Evolutionary conservation across 1,140 invertebrate species (phyloP).

Genomic region (Listronotus bonariensis): DNA sequence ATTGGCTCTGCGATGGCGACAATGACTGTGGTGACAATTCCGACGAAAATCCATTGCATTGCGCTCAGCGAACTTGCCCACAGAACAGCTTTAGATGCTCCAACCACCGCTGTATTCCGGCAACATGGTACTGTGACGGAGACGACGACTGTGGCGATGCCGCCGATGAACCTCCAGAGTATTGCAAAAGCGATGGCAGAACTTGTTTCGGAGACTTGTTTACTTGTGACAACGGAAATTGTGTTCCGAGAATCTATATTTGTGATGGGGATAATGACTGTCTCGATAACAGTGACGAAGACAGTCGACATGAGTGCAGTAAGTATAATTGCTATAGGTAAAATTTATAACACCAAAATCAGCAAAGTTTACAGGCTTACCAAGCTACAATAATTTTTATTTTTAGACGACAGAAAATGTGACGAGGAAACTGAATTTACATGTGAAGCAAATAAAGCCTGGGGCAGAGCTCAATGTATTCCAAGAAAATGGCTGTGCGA

Average conservation of each 20-base stretch:
- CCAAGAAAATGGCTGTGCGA: constrained; percentile 94
- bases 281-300: constrained; percentile 90
- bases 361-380: too few relatives aligned
- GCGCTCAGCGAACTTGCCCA: constrained; percentile 85
- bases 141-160: constrained; percentile 90
- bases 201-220: constrained; percentile 95
- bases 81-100: constrained; percentile 88
- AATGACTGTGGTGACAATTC: constrained; percentile 96
- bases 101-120: constrained; percentile 85
- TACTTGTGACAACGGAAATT: constrained; percentile 96
- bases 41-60: constrained; percentile 90
- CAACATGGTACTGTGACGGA: constrained; percentile 86
- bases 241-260: constrained; percentile 95
- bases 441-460: constrained; percentile 85
- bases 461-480: constrained; percentile 92
- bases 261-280: constrained; percentile 97
- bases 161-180: constrained; percentile 87
- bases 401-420: constrained; percentile 81
- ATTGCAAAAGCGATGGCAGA: constrained; percentile 91
- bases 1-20: constrained; percentile 91
- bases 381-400: too few relatives aligned
- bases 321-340: constrained; percentile 54
- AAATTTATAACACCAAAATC: too few relatives aligned
- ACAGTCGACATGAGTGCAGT: constrained; percentile 88
- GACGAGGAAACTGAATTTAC: constrained; percentile 92